A percentile compares a stretch with the other conserved stretches of the same genome.
These are phyloP conservation scores for Leiothrix lutea DNA, from an alignment of 2,113 vertebrate species.

Conservation along the genomic window DNA sequence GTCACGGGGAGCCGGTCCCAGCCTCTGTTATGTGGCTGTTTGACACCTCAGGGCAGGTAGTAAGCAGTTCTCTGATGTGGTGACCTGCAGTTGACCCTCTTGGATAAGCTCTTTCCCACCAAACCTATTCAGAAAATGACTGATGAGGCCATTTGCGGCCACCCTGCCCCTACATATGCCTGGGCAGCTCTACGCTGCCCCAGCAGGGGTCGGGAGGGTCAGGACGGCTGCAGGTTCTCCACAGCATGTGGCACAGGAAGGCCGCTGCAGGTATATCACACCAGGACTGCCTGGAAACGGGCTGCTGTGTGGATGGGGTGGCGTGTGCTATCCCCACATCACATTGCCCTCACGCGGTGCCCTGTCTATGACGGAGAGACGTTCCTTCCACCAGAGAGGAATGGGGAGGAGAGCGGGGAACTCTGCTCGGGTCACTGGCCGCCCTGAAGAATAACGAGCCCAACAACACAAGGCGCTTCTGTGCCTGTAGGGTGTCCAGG, in stretches of 20 bases:
- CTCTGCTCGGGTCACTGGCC: background rate
- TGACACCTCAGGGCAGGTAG: background rate
- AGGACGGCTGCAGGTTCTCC: background rate
- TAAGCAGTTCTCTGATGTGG: background rate
- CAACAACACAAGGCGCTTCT: background rate
- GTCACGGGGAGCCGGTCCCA: background rate
- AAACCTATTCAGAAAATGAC: background rate
- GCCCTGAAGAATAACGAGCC: rapidly evolving
- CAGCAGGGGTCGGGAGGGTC: rapidly evolving
- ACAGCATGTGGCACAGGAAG: background rate
- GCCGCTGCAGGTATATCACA: background rate
- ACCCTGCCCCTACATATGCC: background rate
- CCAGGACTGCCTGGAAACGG: background rate
- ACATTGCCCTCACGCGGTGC: background rate
- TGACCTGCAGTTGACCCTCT: background rate
- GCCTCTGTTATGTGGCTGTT: background rate
- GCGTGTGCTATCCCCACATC: no score
- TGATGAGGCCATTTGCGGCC: background rate
- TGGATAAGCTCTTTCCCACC: background rate
- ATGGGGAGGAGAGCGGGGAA: background rate
- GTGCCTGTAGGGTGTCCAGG: rapidly evolving
- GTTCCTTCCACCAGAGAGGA: rapidly evolving
- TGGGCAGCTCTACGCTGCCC: background rate
- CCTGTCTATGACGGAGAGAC: rapidly evolving
- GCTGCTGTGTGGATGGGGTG: background rate